Percentiles rank a stretch among this genome's conserved stretches.
These are phyloP conservation scores for Drosophila kohkoa DNA, from an alignment of 1,140 invertebrate species.

Conservation along the genomic window DNA sequence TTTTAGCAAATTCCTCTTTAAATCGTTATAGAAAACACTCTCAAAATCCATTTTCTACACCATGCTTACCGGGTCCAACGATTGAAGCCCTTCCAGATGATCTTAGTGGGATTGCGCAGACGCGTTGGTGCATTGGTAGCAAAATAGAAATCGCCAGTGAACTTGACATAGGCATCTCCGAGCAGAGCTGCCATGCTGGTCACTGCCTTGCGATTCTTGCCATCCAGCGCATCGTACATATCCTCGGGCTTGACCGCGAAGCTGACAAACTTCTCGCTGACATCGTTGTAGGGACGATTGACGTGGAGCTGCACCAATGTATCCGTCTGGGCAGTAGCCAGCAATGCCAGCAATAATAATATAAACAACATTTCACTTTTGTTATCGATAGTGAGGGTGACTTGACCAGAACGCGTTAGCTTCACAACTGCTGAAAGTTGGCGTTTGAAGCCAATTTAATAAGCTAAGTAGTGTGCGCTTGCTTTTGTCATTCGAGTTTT, in stretches of 20 bases:
- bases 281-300: slow-evolving; percentile 81
- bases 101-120: slow-evolving; percentile 77
- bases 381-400: slow-evolving; percentile 3
- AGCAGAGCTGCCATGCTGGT: slow-evolving; percentile 72
- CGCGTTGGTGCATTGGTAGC: slow-evolving; percentile 62
- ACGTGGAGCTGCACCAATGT: slow-evolving; percentile 75
- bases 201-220: slow-evolving; percentile 64
- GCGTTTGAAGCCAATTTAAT: slow-evolving; percentile 49
- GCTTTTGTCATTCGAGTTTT: slow-evolving; percentile 33
- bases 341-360: slow-evolving; percentile 36
- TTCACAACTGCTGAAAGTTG: slow-evolving; percentile 57
- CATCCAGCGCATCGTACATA: slow-evolving; percentile 75
- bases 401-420: slow-evolving; percentile 49
- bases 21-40: too few relatives aligned
- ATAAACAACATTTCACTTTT: slow-evolving; percentile 42
- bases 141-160: slow-evolving; percentile 73
- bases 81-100: slow-evolving; percentile 83
- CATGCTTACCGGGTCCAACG: slow-evolving; percentile 74
- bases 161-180: slow-evolving; percentile 74
- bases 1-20: too few relatives aligned
- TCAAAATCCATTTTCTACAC: too few relatives aligned
- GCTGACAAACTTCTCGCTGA: slow-evolving; percentile 81
- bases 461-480: slow-evolving; percentile 38
- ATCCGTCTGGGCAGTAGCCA: slow-evolving; percentile 52
- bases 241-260: slow-evolving; percentile 77